Conservation (phyloP, 2,113 vertebrate species). For the Sinocyclocheilus anophthalmus region DNA sequence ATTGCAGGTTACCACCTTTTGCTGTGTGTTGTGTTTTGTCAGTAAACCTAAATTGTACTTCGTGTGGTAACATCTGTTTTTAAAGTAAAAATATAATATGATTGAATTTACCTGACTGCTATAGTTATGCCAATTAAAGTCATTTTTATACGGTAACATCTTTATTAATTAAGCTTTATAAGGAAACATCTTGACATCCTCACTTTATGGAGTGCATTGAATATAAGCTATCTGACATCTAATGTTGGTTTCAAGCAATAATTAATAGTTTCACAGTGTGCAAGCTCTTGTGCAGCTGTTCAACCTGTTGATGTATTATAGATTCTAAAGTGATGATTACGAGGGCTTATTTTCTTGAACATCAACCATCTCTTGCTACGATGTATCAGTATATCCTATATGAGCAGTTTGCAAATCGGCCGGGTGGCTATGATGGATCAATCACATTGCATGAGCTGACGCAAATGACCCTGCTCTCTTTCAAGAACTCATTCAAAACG, state of each 20-base stretch:
- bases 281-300: not conserved
- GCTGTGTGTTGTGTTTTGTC: too few relatives aligned
- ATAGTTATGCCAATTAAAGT: too few relatives aligned
- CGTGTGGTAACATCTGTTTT: not conserved
- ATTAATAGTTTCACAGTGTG: not conserved
- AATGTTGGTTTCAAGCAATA: too few relatives aligned
- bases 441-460: conserved; percentile 93
- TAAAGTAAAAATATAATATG: too few relatives aligned
- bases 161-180: too few relatives aligned
- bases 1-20: not conserved
- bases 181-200: too few relatives aligned
- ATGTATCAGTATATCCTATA: not conserved
- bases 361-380: not conserved
- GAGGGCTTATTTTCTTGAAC: not conserved
- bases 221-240: too few relatives aligned
- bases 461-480: conserved; percentile 87
- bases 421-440: conserved; percentile 91
- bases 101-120: too few relatives aligned
- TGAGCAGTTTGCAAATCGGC: conserved; percentile 73
- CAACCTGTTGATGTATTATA: conserved; percentile 26
- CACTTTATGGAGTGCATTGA: too few relatives aligned
- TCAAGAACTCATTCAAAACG: conserved; percentile 95
- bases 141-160: too few relatives aligned
- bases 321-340: not conserved
- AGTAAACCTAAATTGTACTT: not conserved